Evolutionary conservation across 2,888 invertebrate genomes (phyloP).

Genomic region (Teleogryllus oceanicus): DNA sequence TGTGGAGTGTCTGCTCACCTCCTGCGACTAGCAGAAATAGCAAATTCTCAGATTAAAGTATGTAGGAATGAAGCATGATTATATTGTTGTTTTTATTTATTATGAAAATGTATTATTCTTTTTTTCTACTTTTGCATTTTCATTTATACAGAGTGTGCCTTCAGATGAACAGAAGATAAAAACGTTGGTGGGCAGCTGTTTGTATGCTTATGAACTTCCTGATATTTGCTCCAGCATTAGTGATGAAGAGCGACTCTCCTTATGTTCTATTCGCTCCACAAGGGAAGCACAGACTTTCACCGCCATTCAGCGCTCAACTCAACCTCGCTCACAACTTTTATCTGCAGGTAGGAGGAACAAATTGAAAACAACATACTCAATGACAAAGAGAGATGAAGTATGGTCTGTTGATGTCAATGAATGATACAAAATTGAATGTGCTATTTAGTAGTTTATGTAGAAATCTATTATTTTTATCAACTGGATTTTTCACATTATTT

Average conservation of each 20-base stretch:
- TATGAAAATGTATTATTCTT: too few species aligned
- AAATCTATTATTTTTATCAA: too few species aligned
- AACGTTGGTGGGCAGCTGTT: slow-evolving; percentile 45
- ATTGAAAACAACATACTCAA: neutral
- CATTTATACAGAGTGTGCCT: slow-evolving; percentile 46
- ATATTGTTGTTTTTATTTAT: neutral
- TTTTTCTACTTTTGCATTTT: neutral
- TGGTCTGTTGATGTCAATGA: too few species aligned
- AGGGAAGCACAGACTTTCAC: slow-evolving; percentile 45
- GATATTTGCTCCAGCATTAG: slow-evolving; percentile 41
- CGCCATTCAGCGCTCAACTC: slow-evolving; percentile 45
- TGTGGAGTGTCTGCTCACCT: slow-evolving; percentile 60
- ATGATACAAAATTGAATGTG: too few species aligned
- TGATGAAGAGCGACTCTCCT: slow-evolving; percentile 41
- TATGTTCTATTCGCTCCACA: slow-evolving; percentile 40
- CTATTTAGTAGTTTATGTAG: too few species aligned
- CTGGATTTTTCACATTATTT: too few species aligned
- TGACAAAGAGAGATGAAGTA: too few species aligned
- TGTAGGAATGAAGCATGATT: neutral
- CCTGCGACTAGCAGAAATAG: slow-evolving; percentile 68
- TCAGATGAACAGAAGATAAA: slow-evolving; percentile 46
- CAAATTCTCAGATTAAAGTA: slow-evolving; percentile 63
- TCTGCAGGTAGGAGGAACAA: slow-evolving; percentile 12
- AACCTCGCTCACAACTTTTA: slow-evolving; percentile 30
- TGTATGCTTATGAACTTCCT: slow-evolving; percentile 70